Evolutionary conservation across 2,888 invertebrate species (phyloP), one percentile per base, ranked within the genome.

Genomic region (Mamestra brassicae): DNA sequence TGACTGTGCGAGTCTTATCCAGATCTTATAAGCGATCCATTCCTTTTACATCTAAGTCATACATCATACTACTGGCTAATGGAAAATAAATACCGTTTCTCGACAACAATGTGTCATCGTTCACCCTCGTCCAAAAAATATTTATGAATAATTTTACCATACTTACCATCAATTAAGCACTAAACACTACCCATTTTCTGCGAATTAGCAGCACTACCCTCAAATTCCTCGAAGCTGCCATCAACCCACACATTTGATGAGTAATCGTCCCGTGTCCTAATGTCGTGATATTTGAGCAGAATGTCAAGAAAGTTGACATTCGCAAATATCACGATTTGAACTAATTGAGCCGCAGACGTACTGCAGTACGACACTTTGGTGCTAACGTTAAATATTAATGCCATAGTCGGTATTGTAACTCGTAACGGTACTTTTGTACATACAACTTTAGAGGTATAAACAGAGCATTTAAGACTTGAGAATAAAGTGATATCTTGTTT

Each of bases 241-340:
- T 11, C 15, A 36, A 58, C 58, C 62, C 38, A 63, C 54, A 62
- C 75, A 71, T 60, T 69, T n/a, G 15, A 36, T 85, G 62, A 74
- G 62, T 78, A 78, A 82, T 65, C 69, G 61, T 80, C 79, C 71
- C 73, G 26, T 73, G 63, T 82, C 64, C 62, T 80, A 89, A 88
- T 85, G 89, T 81, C 91, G 80, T 81, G 93, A 74, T 90, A 93
- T 93, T 93, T 78, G 6, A 80, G 60, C 67, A 83, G 67, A 92
- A 92, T 92, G 92, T 76, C 92, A 91, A 84, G 83, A 88, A 87
- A 89, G 89, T 89, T 93, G 93, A 93, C 93, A 93, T 93, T 93
- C 64, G 85, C 86, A 89, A 88, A 83, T 87, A 86, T 61, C 88
- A 81, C 84, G 79, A 83, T 86, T 87, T 85, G 60, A 76, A 66